phyloP scores from a whole-genome alignment of 2,888 invertebrate species.

The Heliothis peltigera region DNA sequence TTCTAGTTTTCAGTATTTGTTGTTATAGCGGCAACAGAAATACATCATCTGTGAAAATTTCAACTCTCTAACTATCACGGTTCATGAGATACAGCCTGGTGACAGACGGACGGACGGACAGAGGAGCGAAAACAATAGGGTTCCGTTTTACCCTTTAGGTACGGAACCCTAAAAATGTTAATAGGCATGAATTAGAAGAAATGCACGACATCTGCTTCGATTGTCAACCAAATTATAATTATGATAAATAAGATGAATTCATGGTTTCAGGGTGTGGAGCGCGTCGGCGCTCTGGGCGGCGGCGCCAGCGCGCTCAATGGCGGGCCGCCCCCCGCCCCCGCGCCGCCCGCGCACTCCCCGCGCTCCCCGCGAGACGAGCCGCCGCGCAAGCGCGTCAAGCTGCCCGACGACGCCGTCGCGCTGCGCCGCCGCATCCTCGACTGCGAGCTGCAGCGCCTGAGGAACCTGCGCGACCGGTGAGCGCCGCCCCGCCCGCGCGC shows the following conservation, averaged over 20 bases:
- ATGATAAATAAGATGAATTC: background rate
- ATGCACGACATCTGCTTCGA: too few relatives aligned
- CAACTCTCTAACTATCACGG: too few relatives aligned
- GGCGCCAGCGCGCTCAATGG: conserved; percentile 70
- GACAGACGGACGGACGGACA: too few relatives aligned
- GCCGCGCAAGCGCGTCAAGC: conserved; percentile 77
- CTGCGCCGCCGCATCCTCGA: conserved; percentile 93
- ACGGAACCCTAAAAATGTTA: too few relatives aligned
- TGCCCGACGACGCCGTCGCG: conserved; percentile 73
- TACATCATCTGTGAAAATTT: too few relatives aligned
- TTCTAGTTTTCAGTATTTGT: too few relatives aligned
- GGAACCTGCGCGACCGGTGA: conserved; percentile 92
- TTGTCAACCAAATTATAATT: too few relatives aligned
- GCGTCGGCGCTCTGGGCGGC: conserved; percentile 65
- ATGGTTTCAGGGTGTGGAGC: conserved; percentile 81
- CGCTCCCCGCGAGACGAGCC: conserved; percentile 77
- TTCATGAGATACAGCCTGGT: too few relatives aligned
- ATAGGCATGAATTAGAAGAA: too few relatives aligned
- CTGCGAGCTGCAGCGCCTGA: conserved; percentile 92
- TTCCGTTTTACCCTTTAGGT: too few relatives aligned
- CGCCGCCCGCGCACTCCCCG: conserved; percentile 62
- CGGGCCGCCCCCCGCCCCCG: conserved; percentile 62
- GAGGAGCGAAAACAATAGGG: too few relatives aligned
- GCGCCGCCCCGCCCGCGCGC: background rate
- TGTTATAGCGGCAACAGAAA: too few relatives aligned